phyloP scores from a whole-genome alignment of 2,113 vertebrate genomes.

The Pteruthius melanotis region DNA sequence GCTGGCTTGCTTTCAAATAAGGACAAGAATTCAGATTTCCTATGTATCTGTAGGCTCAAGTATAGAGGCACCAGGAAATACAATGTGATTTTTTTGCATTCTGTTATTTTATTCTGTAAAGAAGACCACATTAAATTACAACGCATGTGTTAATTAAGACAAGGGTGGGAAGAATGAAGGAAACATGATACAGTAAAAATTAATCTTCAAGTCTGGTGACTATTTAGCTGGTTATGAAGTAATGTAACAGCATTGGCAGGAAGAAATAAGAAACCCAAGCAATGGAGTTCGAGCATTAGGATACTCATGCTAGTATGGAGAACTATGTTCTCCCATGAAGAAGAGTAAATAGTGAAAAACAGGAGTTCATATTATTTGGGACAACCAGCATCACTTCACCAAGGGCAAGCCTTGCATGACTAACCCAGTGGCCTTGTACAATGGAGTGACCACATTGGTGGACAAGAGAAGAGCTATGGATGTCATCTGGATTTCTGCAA shows the following conservation, averaged over 20 bases:
- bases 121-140: background rate
- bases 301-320: background rate
- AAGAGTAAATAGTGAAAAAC: background rate
- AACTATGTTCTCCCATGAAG: background rate
- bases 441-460: background rate
- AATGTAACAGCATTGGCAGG: background rate
- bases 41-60: background rate
- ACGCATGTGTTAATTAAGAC: background rate
- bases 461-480: background rate
- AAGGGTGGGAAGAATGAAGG: background rate
- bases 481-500: background rate
- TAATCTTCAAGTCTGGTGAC: background rate
- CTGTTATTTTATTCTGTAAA: background rate
- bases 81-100: background rate
- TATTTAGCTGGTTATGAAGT: background rate
- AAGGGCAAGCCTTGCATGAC: background rate
- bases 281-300: accelerated
- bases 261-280: background rate
- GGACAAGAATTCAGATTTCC: background rate
- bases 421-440: background rate
- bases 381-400: background rate
- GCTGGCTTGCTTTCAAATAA: background rate
- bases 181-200: background rate
- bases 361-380: background rate
- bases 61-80: background rate